Base-by-base conservation (phyloP, 1,140 invertebrate genomes). In the Hyphantria cunea region DNA sequence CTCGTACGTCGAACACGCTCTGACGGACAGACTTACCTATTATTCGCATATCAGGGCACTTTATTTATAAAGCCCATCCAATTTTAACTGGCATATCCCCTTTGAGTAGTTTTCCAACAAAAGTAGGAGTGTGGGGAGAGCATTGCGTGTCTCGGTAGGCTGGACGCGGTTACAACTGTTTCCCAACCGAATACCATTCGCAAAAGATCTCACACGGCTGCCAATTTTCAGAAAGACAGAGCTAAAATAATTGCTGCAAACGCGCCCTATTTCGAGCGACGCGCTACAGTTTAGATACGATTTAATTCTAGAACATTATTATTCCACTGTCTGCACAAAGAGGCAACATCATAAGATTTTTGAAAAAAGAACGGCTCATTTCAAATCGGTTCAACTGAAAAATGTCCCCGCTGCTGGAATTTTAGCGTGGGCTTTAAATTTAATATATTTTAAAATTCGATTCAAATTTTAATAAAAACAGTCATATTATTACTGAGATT, bases 151-250 rank as follows among this genome's bases (percentile, higher is more conserved):
- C 86, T 73, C 15, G 15, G 66, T 69, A 69, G 12, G 59, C 53
- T 84, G 84, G 84, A 65, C 73, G 60, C 25, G 50, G 60, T 49
- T 65, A 85, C 82, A 87, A 86, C 84, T 72, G 87, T 88, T 90
- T 90, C 86, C 76, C 86, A 89, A 89, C 84, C 77, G 87, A 88
- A 90, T 88, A 80, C 83, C 87, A 67, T 75, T 75, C 79, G 82
- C 77, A 82, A 84, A 82, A 89, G 80, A 83, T 86, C 82, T 81
- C 80, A 84, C 78, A 78, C 84, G 68, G 77, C 82, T 90, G 86
- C 87, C 87, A 90, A 90, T 90, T 90, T 90, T 89, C 87, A 89
- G 86, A 90, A 90, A 90, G 87, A 89, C 87, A 83, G 86, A 86
- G 72, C 87, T 89, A 88, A 90, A 90, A 90, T 90, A 89, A 90